Percentiles rank a stretch among this genome's conserved stretches.
Evolutionary conservation across 2,113 vertebrate species (phyloP).

Genomic region (Chamaetylas fuelleborni): DNA sequence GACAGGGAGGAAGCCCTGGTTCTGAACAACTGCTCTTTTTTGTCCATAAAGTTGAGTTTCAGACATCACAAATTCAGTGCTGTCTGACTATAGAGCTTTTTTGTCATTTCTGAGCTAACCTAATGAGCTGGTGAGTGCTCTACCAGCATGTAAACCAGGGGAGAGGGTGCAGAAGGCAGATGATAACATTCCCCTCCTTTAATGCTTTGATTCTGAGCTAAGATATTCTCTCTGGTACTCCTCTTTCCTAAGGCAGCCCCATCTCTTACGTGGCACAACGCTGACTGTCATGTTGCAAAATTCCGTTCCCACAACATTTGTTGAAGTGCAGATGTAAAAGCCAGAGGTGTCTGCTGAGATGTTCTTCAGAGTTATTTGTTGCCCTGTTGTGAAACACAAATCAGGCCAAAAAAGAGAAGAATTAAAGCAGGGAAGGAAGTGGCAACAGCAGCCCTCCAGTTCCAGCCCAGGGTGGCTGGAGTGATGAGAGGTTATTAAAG

Average conservation of each 20-base stretch:
- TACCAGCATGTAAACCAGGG: neutral
- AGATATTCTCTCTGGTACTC: neutral
- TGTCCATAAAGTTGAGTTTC: neutral
- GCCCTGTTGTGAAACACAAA: slow-evolving; percentile 34
- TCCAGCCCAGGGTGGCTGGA: neutral
- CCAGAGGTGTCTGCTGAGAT: slow-evolving; percentile 84
- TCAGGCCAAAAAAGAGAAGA: neutral
- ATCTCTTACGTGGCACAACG: slow-evolving; percentile 78
- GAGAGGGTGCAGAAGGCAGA: neutral
- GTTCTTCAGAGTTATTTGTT: slow-evolving; percentile 80
- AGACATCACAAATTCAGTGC: neutral
- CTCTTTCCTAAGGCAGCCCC: neutral
- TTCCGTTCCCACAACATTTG: slow-evolving; percentile 71
- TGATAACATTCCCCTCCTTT: neutral
- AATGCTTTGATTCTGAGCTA: neutral
- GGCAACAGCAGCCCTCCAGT: neutral
- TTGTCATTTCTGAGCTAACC: neutral
- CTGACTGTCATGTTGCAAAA: slow-evolving; percentile 86
- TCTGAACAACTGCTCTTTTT: neutral
- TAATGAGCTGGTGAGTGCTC: neutral
- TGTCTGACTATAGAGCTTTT: neutral
- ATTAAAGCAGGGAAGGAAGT: neutral
- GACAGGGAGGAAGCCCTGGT: neutral
- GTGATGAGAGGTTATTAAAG: neutral
- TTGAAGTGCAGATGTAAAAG: slow-evolving; percentile 83